These are phyloP conservation scores for Umimayanthus kanabou DNA, from an alignment of 92 coral and sea anemone genomes.

Conservation along the genomic window DNA sequence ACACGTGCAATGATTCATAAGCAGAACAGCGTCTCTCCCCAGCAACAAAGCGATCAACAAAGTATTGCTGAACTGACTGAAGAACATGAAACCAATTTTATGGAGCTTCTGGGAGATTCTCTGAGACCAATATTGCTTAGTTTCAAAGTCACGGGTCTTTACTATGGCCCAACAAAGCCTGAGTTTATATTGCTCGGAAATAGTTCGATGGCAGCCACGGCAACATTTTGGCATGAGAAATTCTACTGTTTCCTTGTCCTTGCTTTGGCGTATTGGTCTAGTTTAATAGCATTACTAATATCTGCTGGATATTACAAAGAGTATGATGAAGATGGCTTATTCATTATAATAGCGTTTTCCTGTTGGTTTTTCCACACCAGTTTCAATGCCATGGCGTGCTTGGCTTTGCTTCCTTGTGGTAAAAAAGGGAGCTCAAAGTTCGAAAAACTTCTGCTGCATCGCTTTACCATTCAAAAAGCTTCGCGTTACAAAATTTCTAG, in stretches of 20 bases:
- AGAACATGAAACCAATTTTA: constrained; percentile 1
- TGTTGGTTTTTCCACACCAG: constrained; percentile 16
- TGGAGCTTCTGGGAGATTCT: constrained; percentile 17
- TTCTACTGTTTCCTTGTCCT: constrained; percentile 13
- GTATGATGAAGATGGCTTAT: neutral
- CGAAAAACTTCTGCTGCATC: neutral
- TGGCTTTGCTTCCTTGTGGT: constrained; percentile 22
- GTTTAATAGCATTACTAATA: neutral
- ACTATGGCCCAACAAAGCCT: constrained; percentile 27
- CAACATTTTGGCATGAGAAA: neutral
- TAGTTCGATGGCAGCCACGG: neutral
- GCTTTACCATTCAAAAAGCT: neutral
- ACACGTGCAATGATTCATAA: neutral
- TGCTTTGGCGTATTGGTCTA: neutral
- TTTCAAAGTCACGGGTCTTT: constrained; percentile 18
- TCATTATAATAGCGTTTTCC: neutral
- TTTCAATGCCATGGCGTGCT: neutral
- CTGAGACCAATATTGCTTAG: constrained; percentile 26
- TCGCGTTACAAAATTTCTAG: neutral
- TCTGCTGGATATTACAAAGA: neutral
- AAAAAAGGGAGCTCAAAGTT: constrained; percentile 10
- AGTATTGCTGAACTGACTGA: neutral
- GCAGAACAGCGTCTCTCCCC: neutral
- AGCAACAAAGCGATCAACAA: neutral
- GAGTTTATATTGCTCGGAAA: neutral